Percentiles rank a stretch among this genome's conserved stretches.
phyloP scores from a whole-genome alignment of 2,888 invertebrate species.

The Bursaphelenchus okinawaensis region DNA sequence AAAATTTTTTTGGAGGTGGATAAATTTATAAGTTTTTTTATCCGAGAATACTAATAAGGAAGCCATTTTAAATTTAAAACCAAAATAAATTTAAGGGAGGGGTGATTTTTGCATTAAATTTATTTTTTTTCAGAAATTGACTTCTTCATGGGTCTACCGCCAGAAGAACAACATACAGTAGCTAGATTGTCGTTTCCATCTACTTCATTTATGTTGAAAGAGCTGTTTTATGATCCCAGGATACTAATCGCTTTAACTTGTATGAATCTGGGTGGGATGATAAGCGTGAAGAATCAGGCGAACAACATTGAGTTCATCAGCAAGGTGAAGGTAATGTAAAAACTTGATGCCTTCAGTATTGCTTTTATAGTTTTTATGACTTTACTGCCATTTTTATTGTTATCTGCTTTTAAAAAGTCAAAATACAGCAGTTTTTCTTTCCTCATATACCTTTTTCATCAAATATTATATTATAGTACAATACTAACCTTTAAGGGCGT shows the following conservation, averaged over 20 bases:
- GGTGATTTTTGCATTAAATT: too few species aligned
- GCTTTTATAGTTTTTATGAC: not conserved
- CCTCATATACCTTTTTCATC: too few species aligned
- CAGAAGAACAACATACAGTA: constrained; percentile 49
- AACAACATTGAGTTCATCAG: constrained; percentile 2
- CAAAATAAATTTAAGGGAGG: too few species aligned
- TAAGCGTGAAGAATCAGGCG: not conserved
- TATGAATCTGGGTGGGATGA: constrained; percentile 36
- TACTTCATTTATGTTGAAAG: constrained; percentile 40
- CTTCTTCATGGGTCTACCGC: constrained; percentile 57
- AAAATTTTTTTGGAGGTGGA: too few species aligned
- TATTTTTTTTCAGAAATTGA: constrained; percentile 51
- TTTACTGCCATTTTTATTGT: too few species aligned
- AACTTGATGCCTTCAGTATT: not conserved
- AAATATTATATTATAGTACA: not conserved
- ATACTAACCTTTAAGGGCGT: constrained; percentile 15
- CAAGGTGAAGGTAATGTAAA: not conserved
- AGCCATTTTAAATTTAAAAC: too few species aligned
- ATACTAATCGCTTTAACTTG: constrained; percentile 40
- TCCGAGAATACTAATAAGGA: too few species aligned
- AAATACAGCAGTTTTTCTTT: too few species aligned
- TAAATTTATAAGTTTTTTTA: too few species aligned
- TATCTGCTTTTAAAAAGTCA: too few species aligned
- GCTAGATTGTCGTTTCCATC: constrained; percentile 49
- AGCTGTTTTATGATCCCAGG: constrained; percentile 52